phyloP scores from a whole-genome alignment of 2,113 vertebrate species.

The Oncorhynchus mykiss region DNA sequence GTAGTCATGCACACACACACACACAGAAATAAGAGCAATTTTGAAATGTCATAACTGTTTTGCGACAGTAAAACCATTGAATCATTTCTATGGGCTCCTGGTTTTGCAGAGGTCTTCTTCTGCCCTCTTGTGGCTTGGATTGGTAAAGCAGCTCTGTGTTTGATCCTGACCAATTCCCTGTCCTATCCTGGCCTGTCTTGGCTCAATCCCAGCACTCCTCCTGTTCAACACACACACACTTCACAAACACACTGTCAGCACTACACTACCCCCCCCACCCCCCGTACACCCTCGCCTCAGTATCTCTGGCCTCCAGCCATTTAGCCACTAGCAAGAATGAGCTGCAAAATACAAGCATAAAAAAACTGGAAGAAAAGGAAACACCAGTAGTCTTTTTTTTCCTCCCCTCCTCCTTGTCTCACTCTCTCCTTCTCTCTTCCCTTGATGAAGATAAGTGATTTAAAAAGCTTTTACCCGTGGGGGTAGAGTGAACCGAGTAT shows the following conservation, averaged over 20 bases:
- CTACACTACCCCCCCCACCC: constrained; percentile 16
- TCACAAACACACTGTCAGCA: constrained; percentile 2
- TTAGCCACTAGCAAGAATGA: constrained; percentile 47
- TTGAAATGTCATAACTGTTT: too few relatives aligned
- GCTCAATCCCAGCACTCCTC: not conserved
- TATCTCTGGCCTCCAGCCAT: constrained; percentile 47
- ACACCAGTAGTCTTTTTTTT: constrained; percentile 24
- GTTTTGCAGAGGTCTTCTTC: not conserved
- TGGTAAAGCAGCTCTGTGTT: not conserved
- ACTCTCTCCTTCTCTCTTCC: not conserved
- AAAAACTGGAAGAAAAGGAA: constrained; percentile 12
- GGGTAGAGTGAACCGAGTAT: constrained; percentile 18
- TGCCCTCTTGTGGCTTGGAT: not conserved
- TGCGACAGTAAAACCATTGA: not conserved
- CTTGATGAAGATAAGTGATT: constrained; percentile 53
- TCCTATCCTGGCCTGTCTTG: not conserved
- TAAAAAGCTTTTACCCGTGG: constrained; percentile 42
- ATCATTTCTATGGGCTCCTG: not conserved
- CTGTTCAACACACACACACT: not conserved
- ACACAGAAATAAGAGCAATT: not conserved
- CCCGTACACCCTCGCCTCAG: not conserved
- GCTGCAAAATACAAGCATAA: constrained; percentile 43
- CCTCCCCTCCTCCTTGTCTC: constrained; percentile 15
- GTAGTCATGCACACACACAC: not conserved
- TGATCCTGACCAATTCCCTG: too few relatives aligned